Conservation (phyloP, 2,113 vertebrate species). For the Bos indicus region DNA sequence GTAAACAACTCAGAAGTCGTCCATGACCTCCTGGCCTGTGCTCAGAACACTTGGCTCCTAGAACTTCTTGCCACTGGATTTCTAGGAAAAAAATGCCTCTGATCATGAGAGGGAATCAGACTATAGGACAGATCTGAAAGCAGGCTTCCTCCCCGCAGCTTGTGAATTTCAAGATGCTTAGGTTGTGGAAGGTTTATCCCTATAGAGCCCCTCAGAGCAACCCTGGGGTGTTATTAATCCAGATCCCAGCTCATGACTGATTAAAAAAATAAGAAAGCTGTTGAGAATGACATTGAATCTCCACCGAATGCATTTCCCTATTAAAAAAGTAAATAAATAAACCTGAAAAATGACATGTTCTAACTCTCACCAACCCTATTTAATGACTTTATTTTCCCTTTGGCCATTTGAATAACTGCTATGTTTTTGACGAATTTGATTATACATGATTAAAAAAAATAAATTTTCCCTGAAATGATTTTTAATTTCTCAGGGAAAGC, state of each 20-base stretch:
- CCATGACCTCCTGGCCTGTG: neutral
- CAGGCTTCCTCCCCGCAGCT: neutral
- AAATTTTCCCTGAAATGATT: neutral
- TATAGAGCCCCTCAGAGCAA: neutral
- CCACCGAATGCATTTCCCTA: neutral
- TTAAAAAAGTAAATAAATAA: slow-evolving; percentile 2
- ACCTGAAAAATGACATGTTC: neutral
- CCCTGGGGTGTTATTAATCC: no score
- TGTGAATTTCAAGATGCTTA: neutral
- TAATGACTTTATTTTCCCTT: slow-evolving; percentile 34
- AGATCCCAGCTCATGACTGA: neutral
- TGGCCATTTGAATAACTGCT: slow-evolving; percentile 4
- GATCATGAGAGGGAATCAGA: neutral
- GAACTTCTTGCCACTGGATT: slow-evolving; percentile 6
- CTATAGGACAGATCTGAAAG: neutral
- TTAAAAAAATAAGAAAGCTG: neutral
- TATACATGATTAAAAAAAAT: neutral
- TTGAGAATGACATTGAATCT: neutral
- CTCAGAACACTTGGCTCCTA: neutral
- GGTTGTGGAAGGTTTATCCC: neutral
- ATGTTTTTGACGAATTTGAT: neutral
- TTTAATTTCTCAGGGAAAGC: neutral
- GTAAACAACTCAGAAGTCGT: neutral
- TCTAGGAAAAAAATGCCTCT: slow-evolving; percentile 9
- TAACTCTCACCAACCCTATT: slow-evolving; percentile 39